phyloP scores from a whole-genome alignment of 2,888 invertebrate genomes.

The Cosmopolites sordidus region DNA sequence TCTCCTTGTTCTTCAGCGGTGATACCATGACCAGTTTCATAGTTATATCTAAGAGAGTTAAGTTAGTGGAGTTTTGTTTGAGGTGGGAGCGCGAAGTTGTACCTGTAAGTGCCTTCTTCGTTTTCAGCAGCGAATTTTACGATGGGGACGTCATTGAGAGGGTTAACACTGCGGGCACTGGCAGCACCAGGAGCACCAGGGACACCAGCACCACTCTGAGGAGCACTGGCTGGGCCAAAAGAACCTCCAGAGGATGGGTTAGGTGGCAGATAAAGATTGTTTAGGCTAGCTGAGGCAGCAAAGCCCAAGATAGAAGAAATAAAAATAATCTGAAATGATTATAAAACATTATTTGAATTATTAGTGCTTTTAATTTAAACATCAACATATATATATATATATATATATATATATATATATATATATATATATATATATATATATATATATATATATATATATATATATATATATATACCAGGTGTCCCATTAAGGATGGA shows the following conservation, averaged over 20 bases:
- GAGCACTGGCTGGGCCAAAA: not conserved
- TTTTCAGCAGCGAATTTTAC: slow-evolving; percentile 36
- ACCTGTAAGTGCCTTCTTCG: slow-evolving; percentile 38
- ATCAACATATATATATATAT: too few species aligned
- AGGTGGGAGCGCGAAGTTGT: too few species aligned
- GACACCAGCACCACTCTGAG: not conserved
- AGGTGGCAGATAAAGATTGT: not conserved
- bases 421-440: too few species aligned
- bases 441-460: too few species aligned
- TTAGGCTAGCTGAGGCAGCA: not conserved
- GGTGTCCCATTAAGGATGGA: too few species aligned
- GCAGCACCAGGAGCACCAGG: not conserved
- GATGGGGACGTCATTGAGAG: slow-evolving; percentile 29
- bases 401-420: too few species aligned
- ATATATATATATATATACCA: too few species aligned
- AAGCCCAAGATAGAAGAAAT: too few species aligned
- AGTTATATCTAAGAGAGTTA: slow-evolving; percentile 37
- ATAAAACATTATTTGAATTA: too few species aligned
- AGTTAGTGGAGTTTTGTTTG: too few species aligned
- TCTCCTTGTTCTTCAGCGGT: slow-evolving; percentile 40
- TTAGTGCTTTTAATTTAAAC: too few species aligned
- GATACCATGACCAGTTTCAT: slow-evolving; percentile 56
- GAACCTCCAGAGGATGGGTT: not conserved
- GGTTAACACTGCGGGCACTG: not conserved
- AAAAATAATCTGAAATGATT: not conserved